Conservation (phyloP, 2,888 invertebrate genomes). For the Scaptomyza parva region DNA sequence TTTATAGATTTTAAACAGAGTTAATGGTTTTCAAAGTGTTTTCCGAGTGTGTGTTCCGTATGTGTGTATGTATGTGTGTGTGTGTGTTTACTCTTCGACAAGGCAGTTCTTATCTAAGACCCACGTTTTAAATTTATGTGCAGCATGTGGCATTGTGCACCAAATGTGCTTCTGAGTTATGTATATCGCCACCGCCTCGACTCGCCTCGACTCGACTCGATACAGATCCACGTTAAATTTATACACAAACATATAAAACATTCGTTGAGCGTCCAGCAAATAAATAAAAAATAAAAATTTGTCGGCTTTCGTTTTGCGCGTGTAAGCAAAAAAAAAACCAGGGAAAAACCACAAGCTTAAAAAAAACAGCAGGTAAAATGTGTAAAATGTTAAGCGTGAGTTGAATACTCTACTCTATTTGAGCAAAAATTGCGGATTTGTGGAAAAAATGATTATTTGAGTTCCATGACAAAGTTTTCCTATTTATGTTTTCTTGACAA, state of each 20-base stretch:
- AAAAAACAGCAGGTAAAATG: conserved; percentile 9
- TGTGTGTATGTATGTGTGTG: conserved; percentile 29
- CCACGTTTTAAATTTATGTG: conserved; percentile 68
- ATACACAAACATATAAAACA: conserved; percentile 56
- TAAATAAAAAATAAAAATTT: conserved; percentile 66
- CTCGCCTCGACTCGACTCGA: no score
- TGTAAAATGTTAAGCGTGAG: neutral
- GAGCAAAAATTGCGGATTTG: no score
- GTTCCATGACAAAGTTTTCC: no score
- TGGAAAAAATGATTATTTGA: no score
- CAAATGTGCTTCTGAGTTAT: conserved; percentile 58
- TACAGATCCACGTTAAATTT: conserved; percentile 66
- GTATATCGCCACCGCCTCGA: conserved; percentile 42
- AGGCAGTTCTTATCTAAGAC: conserved; percentile 68
- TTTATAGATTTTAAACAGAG: conserved; percentile 60
- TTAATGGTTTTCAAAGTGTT: conserved; percentile 55
- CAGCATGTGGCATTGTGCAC: conserved; percentile 52
- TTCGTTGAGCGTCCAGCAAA: conserved; percentile 68
- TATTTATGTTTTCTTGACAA: no score
- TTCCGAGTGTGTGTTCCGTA: conserved; percentile 18
- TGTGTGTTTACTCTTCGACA: conserved; percentile 49
- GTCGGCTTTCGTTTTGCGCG: conserved; percentile 41
- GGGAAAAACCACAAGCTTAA: conserved; percentile 15
- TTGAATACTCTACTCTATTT: conserved; percentile 15
- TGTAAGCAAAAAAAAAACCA: conserved; percentile 40